Evolutionary conservation across 2,888 invertebrate species (phyloP).

Genomic region (Syrista parreyssii): DNA sequence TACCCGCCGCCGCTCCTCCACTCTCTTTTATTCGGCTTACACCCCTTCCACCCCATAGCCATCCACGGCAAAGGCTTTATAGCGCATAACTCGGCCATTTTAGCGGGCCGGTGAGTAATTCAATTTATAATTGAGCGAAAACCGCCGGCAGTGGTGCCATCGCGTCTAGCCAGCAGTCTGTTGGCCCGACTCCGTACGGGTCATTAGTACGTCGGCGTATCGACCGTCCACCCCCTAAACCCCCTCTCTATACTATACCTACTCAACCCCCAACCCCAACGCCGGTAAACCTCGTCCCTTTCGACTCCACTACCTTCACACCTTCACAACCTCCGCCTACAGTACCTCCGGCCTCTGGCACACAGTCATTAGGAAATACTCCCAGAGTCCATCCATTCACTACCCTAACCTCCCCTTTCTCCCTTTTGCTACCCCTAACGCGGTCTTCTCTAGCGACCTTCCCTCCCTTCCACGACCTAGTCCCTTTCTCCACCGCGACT

Average conservation of each 20-base stretch:
- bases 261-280: not conserved
- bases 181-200: constrained; percentile 57
- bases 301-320: constrained; percentile 22
- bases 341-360: constrained; percentile 33
- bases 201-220: constrained; percentile 63
- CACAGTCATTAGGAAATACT: constrained; percentile 62
- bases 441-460: constrained; percentile 3
- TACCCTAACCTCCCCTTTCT: constrained; percentile 27
- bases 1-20: not conserved
- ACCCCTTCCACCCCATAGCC: constrained; percentile 8
- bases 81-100: constrained; percentile 44
- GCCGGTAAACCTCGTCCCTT: constrained; percentile 2
- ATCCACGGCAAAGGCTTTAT: constrained; percentile 29
- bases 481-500: constrained; percentile 10
- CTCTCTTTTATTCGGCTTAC: not conserved
- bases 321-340: constrained; percentile 17
- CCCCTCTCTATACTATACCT: constrained; percentile 4
- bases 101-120: constrained; percentile 44
- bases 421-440: constrained; percentile 16
- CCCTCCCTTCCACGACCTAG: constrained; percentile 21
- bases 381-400: constrained; percentile 56
- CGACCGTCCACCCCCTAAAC: constrained; percentile 48
- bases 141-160: constrained; percentile 57
- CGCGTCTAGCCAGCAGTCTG: constrained; percentile 63
- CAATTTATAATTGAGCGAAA: constrained; percentile 63